Base-by-base conservation (phyloP, 2,888 invertebrate species). In the Cataglyphis cursor region DNA sequence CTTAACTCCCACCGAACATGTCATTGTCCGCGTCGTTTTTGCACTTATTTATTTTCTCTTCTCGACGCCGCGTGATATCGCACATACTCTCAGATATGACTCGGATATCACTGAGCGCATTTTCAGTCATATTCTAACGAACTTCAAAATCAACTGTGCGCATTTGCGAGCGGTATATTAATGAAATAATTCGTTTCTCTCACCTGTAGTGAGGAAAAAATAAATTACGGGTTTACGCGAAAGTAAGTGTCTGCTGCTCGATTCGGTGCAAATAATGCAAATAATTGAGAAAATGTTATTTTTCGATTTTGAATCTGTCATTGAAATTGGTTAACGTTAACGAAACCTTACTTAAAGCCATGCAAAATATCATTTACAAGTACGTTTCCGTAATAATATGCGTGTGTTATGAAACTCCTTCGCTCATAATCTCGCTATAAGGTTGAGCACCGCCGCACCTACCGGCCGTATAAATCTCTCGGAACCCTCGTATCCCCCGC, bases 1-100 rank as follows among this genome's bases (percentile, higher is more conserved):
- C 90, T 88, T 86, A 90, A 92, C 90, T 90, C 89, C 90, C 91
- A 90, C 90, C 88, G 89, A 86, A 51, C 51, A 87, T 72, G 87
- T 88, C 92, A 87, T 89, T 85, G 90, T 90, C 86, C 89, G 81
- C 75, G 82, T 74, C 84, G 65, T 86, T 86, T 82, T 83, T 54
- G 81, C 64, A 82, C 81, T 68, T 61, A 66, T 75, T 66, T 54
- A 41, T 31, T 70, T 80, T 76, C 28, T 62, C 44, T 59, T 35
- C n/a, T 10, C 48, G 59, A 57, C 74, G 44, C 31, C 66, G 65
- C 70, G 76, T 73, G 68, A 68, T 80, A 51, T 38, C 31, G 38
- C 38, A 12, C 74, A 57, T 78, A 78, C 72, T 78, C 78, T 35
- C 73, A 21, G 78, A 78, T 78, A 12, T 73, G 78, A 28, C 24